Evolutionary conservation across 2,888 invertebrate species (phyloP), one percentile per base, ranked within the genome.

Genomic region (Elysia crispata): DNA sequence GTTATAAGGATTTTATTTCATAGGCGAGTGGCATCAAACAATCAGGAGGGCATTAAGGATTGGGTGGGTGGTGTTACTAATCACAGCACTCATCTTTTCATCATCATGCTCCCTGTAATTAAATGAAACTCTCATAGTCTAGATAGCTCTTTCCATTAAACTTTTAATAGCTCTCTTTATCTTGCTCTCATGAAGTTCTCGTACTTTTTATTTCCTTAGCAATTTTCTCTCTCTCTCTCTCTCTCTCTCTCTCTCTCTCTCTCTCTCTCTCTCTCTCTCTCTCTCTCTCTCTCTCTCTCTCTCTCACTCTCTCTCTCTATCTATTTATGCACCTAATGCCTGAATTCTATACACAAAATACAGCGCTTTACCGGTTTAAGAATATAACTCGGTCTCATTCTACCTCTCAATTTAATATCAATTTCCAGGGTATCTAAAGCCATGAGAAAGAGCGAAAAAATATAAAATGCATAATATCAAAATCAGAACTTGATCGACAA

Each of bases 171-270:
- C 72, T 49, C 50, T 28, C 50, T 49, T 28, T 49, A 11, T 28
- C 28, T 72, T 50, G 3, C 28, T 23, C 28, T 41, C n/a, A 49
- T 1, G 18, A 11, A 49, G 49, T n/a, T 28, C n/a, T 50, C n/a
- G n/a, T 50, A 41, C 11, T 49, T 13, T 49, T n/a, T 72, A 1
- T 41, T 23, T 23, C 50, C 33, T 33, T 31, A n/a, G 20, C 18
- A n/a, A 15, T n/a, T 23, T 31, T 31, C 33, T 5, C 31, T 23
- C 23, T 25, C n/a, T 23, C 25, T 49, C 49, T 25, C 3, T 67
- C 60, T 54, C 66, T 25, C 50, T 67, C 66, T 54, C 54, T 67
- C 76, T 66, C 60, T 49, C 30, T 76, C 67, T 76, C 31, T 76
- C 76, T 66, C n/a, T 66, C 64, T 23, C 41, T 76, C 49, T 49